Conservation (phyloP, 2,888 invertebrate genomes). For the Epinotia nisella region DNA sequence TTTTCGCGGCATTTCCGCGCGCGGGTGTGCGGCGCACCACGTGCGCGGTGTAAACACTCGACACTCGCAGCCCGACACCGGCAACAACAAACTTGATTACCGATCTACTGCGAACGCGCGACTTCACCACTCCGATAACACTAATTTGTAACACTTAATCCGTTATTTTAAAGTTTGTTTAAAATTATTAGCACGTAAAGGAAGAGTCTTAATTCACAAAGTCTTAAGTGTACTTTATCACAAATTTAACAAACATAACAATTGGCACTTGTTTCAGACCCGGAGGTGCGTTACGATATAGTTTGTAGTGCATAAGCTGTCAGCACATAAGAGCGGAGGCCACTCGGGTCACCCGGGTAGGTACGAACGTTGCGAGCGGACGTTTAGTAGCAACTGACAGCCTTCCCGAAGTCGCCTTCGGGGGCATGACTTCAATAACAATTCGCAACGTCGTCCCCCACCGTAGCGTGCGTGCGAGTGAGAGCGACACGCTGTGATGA, state of each 20-base stretch:
- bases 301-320: slow-evolving; percentile 66
- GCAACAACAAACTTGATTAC: slow-evolving; percentile 45
- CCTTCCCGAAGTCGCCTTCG: slow-evolving; percentile 85
- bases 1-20: slow-evolving; percentile 81
- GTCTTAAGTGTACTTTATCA: slow-evolving; percentile 64
- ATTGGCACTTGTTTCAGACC: slow-evolving; percentile 76
- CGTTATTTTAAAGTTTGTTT: slow-evolving; percentile 61
- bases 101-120: slow-evolving; percentile 19
- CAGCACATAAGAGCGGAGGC: slow-evolving; percentile 58
- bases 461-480: slow-evolving; percentile 80
- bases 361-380: slow-evolving; percentile 81
- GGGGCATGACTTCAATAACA: slow-evolving; percentile 86
- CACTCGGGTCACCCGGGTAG: slow-evolving; percentile 72
- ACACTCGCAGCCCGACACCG: slow-evolving; percentile 35
- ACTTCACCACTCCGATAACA: slow-evolving; percentile 18
- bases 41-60: slow-evolving; percentile 79
- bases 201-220: slow-evolving; percentile 58
- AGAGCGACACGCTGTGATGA: slow-evolving; percentile 80
- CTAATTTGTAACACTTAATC: slow-evolving; percentile 22
- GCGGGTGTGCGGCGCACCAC: slow-evolving; percentile 74
- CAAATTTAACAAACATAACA: slow-evolving; percentile 59
- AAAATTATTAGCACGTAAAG: slow-evolving; percentile 59
- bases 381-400: slow-evolving; percentile 84
- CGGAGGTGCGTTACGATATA: slow-evolving; percentile 60
- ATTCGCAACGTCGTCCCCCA: slow-evolving; percentile 85